phyloP scores from a whole-genome alignment of 2,888 invertebrate species.

The Dryococelus australis region DNA sequence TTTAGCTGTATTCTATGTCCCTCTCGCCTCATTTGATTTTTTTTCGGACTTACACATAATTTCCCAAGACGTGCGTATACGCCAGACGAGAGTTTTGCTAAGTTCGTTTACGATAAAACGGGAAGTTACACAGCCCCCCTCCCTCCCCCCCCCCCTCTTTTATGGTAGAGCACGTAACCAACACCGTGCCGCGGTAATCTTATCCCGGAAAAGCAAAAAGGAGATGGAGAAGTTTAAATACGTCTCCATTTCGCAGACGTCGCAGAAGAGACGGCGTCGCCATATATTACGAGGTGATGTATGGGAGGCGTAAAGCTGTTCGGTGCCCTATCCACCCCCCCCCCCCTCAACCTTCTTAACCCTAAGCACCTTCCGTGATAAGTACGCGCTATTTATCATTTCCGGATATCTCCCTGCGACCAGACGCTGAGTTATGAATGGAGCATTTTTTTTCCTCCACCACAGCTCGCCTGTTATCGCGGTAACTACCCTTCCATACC shows the following conservation, averaged over 20 bases:
- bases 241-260: not conserved
- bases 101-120: not conserved
- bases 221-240: not conserved
- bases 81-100: not conserved
- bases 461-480: not conserved
- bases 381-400: slow-evolving; percentile 2
- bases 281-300: not conserved
- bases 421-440: slow-evolving; percentile 3
- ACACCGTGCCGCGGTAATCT: not conserved
- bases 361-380: not conserved
- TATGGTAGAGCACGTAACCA: no score
- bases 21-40: no score
- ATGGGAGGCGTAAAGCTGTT: not conserved
- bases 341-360: not conserved
- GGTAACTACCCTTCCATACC: not conserved
- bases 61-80: no score
- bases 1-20: no score
- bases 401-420: not conserved
- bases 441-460: not conserved
- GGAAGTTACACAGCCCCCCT: not conserved
- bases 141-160: no score
- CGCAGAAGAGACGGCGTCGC: not conserved
- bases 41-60: no score
- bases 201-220: not conserved
- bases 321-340: not conserved